phyloP scores from a whole-genome alignment of 2,113 vertebrate genomes.

The Artemisiospiza belli region DNA sequence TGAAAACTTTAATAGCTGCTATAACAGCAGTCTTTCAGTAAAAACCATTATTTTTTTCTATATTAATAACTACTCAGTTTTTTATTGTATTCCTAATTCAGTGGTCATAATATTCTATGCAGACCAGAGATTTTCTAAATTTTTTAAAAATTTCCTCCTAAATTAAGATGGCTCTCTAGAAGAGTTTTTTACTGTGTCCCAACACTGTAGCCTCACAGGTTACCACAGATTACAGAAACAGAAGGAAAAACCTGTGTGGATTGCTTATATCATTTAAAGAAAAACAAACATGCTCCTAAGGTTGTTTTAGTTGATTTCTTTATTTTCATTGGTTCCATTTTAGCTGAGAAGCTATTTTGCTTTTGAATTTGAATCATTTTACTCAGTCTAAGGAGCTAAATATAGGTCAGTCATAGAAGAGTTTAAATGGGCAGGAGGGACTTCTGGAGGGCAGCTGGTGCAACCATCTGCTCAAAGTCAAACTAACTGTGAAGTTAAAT shows the following conservation, averaged over 20 bases:
- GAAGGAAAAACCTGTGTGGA: not conserved
- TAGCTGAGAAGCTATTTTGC: not conserved
- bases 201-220: not conserved
- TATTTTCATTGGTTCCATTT: not conserved
- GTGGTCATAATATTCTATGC: not conserved
- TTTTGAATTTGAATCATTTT: not conserved
- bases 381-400: not conserved
- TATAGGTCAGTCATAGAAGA: not conserved
- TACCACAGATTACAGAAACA: not conserved
- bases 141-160: not conserved
- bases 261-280: not conserved
- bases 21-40: not conserved
- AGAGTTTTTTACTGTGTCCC: not conserved
- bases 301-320: not conserved
- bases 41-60: not conserved
- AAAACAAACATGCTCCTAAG: not conserved
- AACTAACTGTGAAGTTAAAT: not conserved
- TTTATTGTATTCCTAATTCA: not conserved
- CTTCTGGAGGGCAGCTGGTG: not conserved
- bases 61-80: not conserved
- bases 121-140: not conserved
- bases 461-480: not conserved
- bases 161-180: not conserved
- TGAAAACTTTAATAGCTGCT: not conserved
- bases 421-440: not conserved